phyloP scores from a whole-genome alignment of 1,140 invertebrate species.

The Colletes gigas region DNA sequence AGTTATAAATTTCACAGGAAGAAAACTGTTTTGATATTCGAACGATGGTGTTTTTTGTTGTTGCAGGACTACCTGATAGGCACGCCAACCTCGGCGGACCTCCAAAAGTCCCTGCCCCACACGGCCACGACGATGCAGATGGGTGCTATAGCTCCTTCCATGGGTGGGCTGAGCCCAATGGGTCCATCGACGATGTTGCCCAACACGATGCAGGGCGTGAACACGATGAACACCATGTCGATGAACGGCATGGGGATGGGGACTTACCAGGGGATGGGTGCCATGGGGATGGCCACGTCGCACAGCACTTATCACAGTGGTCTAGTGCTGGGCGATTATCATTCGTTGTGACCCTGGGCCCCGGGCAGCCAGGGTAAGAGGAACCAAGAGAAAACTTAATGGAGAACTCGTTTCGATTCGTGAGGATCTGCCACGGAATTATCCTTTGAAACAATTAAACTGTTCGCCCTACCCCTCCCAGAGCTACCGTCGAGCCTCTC shows the following conservation, averaged over 20 bases:
- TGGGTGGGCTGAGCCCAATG: slow-evolving; percentile 79
- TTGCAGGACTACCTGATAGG: slow-evolving; percentile 78
- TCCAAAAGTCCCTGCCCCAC: slow-evolving; percentile 78
- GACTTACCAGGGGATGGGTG: slow-evolving; percentile 76
- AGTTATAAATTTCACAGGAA: no score
- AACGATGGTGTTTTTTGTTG: background rate
- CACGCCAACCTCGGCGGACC: slow-evolving; percentile 76
- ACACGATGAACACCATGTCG: slow-evolving; percentile 79
- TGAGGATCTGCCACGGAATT: background rate
- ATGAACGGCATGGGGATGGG: slow-evolving; percentile 80
- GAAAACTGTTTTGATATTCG: no score
- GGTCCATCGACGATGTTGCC: slow-evolving; percentile 77
- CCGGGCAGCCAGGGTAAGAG: slow-evolving; percentile 74
- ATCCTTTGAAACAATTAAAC: background rate
- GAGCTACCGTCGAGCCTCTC: no score
- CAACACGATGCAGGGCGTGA: slow-evolving; percentile 78
- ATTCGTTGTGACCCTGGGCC: slow-evolving; percentile 81
- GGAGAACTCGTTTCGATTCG: slow-evolving; percentile 5
- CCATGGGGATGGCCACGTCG: slow-evolving; percentile 78
- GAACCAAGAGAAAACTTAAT: slow-evolving; percentile 78
- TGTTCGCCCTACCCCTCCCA: no score
- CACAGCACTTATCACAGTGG: slow-evolving; percentile 79
- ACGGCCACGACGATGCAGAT: slow-evolving; percentile 80
- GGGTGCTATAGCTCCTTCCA: slow-evolving; percentile 78
- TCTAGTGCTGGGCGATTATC: slow-evolving; percentile 79